Conservation (phyloP, 92 coral and sea anemone species). For the Meandrina meandrites region DNA sequence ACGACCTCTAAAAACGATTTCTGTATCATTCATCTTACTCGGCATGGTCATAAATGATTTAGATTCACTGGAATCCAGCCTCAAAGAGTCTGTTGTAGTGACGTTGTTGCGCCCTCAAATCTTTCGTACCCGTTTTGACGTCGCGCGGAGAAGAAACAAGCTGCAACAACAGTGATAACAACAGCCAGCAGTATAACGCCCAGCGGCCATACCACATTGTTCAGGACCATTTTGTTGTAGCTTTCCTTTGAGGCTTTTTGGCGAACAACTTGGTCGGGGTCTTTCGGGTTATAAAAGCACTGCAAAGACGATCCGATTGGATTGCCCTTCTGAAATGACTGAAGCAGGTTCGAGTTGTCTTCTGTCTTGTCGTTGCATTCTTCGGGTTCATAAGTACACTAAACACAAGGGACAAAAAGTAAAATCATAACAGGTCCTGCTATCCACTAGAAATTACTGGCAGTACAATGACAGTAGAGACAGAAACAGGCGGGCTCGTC, state of each 20-base stretch:
- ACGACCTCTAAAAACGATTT: background rate
- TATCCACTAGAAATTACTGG: too few species aligned
- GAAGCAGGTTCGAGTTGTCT: background rate
- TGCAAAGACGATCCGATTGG: slow-evolving; percentile 6
- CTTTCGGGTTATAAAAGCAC: slow-evolving; percentile 26
- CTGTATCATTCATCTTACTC: background rate
- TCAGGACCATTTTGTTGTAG: slow-evolving; percentile 20
- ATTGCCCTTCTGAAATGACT: slow-evolving; percentile 15
- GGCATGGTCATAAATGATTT: background rate
- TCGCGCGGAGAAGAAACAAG: slow-evolving; percentile 23
- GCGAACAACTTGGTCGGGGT: slow-evolving; percentile 20
- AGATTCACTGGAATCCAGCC: background rate
- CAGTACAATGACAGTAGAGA: background rate
- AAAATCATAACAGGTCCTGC: background rate
- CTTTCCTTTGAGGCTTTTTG: slow-evolving; percentile 22
- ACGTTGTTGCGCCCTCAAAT: background rate
- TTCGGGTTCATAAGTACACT: slow-evolving; percentile 38
- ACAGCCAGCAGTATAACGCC: slow-evolving; percentile 30
- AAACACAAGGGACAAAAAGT: background rate
- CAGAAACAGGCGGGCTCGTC: background rate
- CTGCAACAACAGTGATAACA: background rate
- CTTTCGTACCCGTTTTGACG: slow-evolving; percentile 1
- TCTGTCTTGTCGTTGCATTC: slow-evolving; percentile 20
- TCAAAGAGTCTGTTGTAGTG: slow-evolving; percentile 20
- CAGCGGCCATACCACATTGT: slow-evolving; percentile 33